Evolutionary conservation across 2,113 vertebrate genomes (phyloP), one percentile per base, ranked within the genome.

Genomic region (Propithecus coquereli): DNA sequence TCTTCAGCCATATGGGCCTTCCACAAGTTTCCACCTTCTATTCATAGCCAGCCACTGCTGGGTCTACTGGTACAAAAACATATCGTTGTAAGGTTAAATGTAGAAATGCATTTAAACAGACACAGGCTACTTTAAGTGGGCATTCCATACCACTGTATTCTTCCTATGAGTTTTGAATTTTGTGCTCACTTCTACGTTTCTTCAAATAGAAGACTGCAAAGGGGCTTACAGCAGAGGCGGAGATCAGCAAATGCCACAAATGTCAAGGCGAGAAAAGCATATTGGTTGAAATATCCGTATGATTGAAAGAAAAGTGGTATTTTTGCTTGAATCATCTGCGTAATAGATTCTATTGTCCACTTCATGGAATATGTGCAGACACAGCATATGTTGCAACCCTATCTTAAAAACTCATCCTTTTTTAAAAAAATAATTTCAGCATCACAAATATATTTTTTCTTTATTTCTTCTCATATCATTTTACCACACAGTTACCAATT

Each of bases 401-500:
- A 22, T 74, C 57, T 88, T 92, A 77, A 68, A 79, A 27, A 54
- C 32, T 85, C 81, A 95, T 61, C 71, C 52, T 97, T 90, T 97
- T 90, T 77, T 14, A 54, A 37, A 45, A 87, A 80, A 88, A 59
- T 85, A 94, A 88, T 80, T 80, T 94, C 65, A 82, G 87, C 61
- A 65, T 90, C 50, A 92, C 30, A 65, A 82, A 91, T 80, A 54
- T n/a, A 30, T 57, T 70, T 89, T 93, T 86, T 61, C 23, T 87
- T 79, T 82, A 61, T 82, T 95, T 94, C 43, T n/a, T 83, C 71
- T 82, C 8, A 4, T 77, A 90, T 54, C 32, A 40, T 92, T 85
- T 97, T 96, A 88, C 86, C n/a, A 66, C 52, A 37, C 40, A 86
- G 94, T 73, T 88, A 70, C 54, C 76, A 37, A 87, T 93, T 93